Evolutionary conservation across 2,888 invertebrate genomes (phyloP).

Genomic region (Conomelus anceps): DNA sequence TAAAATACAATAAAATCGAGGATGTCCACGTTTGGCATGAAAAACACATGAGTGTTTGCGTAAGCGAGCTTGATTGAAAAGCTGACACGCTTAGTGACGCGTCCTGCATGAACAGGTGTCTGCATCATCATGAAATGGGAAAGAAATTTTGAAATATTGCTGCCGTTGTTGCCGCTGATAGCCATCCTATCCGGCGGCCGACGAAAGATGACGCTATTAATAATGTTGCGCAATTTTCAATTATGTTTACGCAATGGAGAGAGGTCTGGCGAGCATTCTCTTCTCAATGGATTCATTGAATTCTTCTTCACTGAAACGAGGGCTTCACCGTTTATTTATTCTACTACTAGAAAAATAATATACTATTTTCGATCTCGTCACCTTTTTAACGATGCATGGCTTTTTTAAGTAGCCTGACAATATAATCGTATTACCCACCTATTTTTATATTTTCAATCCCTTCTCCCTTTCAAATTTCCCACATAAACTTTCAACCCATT

Average conservation of each 20-base stretch:
- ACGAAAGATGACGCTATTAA: neutral
- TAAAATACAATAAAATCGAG: neutral
- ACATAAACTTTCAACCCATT: too few relatives aligned
- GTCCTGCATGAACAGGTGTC: neutral
- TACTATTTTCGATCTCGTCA: neutral
- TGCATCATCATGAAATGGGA: neutral
- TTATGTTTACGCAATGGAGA: neutral
- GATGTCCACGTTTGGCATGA: neutral
- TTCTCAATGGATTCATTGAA: neutral
- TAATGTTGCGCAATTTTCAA: neutral
- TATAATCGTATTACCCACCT: neutral
- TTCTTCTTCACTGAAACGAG: neutral
- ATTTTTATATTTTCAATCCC: too few relatives aligned
- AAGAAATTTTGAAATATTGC: neutral
- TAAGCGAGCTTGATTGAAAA: neutral
- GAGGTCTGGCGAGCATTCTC: neutral
- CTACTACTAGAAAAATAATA: neutral
- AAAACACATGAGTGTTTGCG: neutral
- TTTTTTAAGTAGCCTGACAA: neutral
- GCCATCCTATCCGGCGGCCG: neutral
- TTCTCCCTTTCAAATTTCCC: too few relatives aligned
- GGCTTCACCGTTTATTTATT: neutral
- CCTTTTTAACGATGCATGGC: neutral
- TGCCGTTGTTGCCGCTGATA: neutral
- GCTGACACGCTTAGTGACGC: neutral